Evolutionary conservation across 1,140 invertebrate genomes (phyloP), one percentile per base, ranked within the genome.

Genomic region (Saxidomus purpurata): DNA sequence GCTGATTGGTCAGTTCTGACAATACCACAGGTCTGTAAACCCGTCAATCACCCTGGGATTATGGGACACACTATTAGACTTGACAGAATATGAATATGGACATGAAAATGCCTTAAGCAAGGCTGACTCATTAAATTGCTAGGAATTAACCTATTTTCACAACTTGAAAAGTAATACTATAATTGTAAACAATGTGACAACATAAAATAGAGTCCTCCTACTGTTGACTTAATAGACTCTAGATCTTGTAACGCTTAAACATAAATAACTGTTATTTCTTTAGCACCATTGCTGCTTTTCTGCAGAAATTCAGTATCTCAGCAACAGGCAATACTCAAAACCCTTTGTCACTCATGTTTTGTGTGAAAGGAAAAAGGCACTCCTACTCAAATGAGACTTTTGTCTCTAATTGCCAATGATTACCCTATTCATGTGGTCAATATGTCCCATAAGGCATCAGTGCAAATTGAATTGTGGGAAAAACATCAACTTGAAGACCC

Each of bases 391-490:
- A 22, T 19, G 15, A 71, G 49, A 22, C 74, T 49, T 52, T 47
- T 77, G 47, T 77, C 40, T 28, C 74, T 49, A 77, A 77, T 52
- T 49, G 74, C 74, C n/a, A 31, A 69, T 84, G 61, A 84, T 84
- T 84, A 71, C 80, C 80, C 59, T 61, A 82, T 82, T 82, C 59
- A 36, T 61, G 82, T 84, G 82, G 82, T 84, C 82, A 84, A 84
- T 69, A 36, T 69, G 47, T 84, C 82, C 82, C 82, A 84, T 61
- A 84, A 67, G 61, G 34, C 82, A 11, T 69, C 28, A 69, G 59
- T 69, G 43, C 61, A 84, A 84, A 84, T 84, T 84, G 82, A 84
- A 84, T 84, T 84, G 82, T 84, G 82, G 82, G 82, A 84, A 84
- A 69, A 84, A 69, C 43, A 67, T 69, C 59, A 84, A 84, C 13